Percentiles rank a stretch among this genome's conserved stretches.
phyloP scores from a whole-genome alignment of 2,113 vertebrate genomes.

The Anguilla japonica region DNA sequence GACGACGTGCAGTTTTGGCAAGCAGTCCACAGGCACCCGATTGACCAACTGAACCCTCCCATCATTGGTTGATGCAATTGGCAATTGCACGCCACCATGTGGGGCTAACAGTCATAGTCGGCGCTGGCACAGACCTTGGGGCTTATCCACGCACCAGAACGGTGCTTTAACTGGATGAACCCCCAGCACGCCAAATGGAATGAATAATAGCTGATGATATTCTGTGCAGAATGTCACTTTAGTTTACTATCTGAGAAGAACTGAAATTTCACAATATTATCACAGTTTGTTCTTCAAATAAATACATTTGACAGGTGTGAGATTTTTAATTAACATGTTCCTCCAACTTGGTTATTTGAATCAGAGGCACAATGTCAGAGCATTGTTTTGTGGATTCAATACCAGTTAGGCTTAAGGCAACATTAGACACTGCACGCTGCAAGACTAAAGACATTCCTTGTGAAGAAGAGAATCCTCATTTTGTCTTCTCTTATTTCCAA shows the following conservation, averaged over 20 bases:
- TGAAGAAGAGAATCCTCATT: slow-evolving; percentile 8
- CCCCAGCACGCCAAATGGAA: background rate
- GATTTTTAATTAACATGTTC: background rate
- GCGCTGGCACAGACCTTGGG: no score
- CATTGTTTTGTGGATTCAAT: background rate
- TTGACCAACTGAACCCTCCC: no score
- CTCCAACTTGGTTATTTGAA: background rate
- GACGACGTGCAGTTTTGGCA: no score
- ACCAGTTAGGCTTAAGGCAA: background rate
- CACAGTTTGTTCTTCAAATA: background rate
- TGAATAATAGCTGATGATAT: slow-evolving; percentile 11
- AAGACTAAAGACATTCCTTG: background rate
- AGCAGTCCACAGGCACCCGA: no score
- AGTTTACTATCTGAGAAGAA: background rate
- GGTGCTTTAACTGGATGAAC: no score
- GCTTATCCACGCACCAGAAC: no score
- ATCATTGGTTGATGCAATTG: no score
- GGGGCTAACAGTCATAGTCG: no score
- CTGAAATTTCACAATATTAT: background rate
- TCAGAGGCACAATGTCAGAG: background rate
- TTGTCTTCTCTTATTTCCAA: background rate
- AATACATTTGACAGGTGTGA: background rate
- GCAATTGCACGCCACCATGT: no score
- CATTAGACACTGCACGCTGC: background rate
- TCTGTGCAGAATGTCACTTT: background rate